Conservation (phyloP, 2,113 vertebrate species). For the Corythornis madagascariensis region DNA sequence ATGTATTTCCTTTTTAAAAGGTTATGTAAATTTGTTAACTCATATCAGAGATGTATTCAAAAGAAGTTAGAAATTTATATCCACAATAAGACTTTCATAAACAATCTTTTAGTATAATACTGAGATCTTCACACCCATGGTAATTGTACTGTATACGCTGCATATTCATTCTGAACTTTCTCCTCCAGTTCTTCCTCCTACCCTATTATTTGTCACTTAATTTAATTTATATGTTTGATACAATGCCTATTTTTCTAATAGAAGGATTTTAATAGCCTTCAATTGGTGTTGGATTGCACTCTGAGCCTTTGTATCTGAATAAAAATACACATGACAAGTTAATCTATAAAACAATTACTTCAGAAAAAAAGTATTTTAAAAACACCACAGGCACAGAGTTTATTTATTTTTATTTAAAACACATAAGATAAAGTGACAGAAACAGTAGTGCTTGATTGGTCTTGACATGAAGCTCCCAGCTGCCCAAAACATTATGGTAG, state of each 20-base stretch:
- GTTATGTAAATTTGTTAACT: background rate
- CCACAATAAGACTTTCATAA: background rate
- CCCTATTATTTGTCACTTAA: slow-evolving; percentile 40
- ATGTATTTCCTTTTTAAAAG: background rate
- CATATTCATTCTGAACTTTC: slow-evolving; percentile 33
- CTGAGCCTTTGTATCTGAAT: background rate
- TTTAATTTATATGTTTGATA: slow-evolving; percentile 32
- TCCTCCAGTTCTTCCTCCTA: background rate
- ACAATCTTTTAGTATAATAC: background rate
- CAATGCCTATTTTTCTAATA: slow-evolving; percentile 1
- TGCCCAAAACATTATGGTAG: slow-evolving; percentile 2
- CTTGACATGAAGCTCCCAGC: background rate
- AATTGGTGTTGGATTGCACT: background rate
- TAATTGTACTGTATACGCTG: background rate
- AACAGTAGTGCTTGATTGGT: background rate
- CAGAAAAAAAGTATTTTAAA: background rate
- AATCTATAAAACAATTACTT: background rate
- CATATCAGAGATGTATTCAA: background rate
- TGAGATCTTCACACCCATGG: background rate
- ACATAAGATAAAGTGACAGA: background rate
- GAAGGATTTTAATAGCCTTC: slow-evolving; percentile 3
- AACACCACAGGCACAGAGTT: background rate
- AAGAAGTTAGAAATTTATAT: background rate
- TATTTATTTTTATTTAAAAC: background rate
- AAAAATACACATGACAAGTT: background rate